Base-by-base conservation (phyloP, 1,140 invertebrate genomes). In the Lordiphosa stackelbergi region DNA sequence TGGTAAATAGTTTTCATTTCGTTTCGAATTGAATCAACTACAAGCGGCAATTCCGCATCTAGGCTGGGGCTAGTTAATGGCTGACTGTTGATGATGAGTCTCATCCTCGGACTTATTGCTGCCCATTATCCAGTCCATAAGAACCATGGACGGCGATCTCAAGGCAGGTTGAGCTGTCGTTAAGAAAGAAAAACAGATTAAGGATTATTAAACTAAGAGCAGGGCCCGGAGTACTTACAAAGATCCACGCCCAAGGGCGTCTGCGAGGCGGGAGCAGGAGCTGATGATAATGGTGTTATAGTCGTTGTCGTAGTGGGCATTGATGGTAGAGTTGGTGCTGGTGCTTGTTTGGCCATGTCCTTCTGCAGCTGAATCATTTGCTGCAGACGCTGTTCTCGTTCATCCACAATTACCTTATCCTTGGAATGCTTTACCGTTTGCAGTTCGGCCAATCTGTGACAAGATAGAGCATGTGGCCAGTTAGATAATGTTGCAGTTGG, bases 121-220 rank as follows among this genome's bases (percentile, higher is more conserved):
- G 54, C 93, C 93, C 91, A 93, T 92, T 46, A 94, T 87, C 93
- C 94, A 94, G 87, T 94, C 94, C 66, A 94, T 87, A 12, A 95
- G 89, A 49, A 94, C 92, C 65, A 92, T 93, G 49, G 93, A 92
- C 41, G 93, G 93, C 79, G 92, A 94, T 86, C 94, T 93, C 6
- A 61, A 42, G 12, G 91, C 91, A 81, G 94, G 90, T 72, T 93
- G 92, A 85, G 92, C 93, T 94, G 62, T 6, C 22, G 22, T 24
- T 24, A 6, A 6, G 22, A 24, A 6, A 24, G 22, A 24, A 5
- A 24, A 24, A 24, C 5, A 1, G 4, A 24, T 24, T 5, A 24
- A 49, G 48, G 34, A 13, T 31, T 13, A 16, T 2, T 3, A 12
- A 53, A 7, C 16, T 28, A 36, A 31, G 0, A 4, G 4, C 3